Evolutionary conservation across 2,888 invertebrate genomes (phyloP).

Genomic region (Thalpophila matura): DNA sequence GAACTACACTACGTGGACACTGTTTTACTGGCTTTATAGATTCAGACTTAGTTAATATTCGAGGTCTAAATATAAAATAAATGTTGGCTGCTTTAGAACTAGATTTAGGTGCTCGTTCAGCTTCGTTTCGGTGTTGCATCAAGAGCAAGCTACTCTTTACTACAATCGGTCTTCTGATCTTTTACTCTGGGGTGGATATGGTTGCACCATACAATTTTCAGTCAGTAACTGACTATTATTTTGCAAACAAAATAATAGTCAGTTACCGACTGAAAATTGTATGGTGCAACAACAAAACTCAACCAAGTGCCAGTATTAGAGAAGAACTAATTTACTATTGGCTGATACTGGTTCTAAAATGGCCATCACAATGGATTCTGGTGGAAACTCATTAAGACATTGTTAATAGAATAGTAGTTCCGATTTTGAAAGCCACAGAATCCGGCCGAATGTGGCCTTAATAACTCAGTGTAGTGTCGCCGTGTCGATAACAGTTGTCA

Average conservation of each 20-base stretch:
- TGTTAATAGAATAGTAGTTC: background rate
- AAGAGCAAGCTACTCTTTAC: too few species aligned
- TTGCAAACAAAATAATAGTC: too few species aligned
- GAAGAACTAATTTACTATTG: background rate
- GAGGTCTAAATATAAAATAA: conserved; percentile 45
- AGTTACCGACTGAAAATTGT: too few species aligned
- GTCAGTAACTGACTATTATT: too few species aligned
- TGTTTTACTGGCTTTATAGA: conserved; percentile 48
- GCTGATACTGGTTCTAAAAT: background rate
- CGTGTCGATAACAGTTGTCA: conserved; percentile 58
- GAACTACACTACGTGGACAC: conserved; percentile 62
- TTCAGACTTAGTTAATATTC: conserved; percentile 51
- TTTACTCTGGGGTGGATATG: too few species aligned
- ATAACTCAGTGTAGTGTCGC: conserved; percentile 53
- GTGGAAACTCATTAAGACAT: background rate
- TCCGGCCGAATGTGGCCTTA: conserved; percentile 51
- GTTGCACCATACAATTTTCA: too few species aligned
- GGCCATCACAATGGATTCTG: background rate
- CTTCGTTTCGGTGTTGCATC: too few species aligned
- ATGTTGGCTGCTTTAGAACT: conserved; percentile 14
- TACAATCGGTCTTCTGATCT: too few species aligned
- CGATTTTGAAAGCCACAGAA: conserved; percentile 14
- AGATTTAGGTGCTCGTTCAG: conserved; percentile 7
- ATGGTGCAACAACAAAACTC: too few species aligned
- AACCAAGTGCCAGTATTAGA: too few species aligned